Evolutionary conservation across 1,140 invertebrate genomes (phyloP).

Genomic region (Drosophila equinoxialis): DNA sequence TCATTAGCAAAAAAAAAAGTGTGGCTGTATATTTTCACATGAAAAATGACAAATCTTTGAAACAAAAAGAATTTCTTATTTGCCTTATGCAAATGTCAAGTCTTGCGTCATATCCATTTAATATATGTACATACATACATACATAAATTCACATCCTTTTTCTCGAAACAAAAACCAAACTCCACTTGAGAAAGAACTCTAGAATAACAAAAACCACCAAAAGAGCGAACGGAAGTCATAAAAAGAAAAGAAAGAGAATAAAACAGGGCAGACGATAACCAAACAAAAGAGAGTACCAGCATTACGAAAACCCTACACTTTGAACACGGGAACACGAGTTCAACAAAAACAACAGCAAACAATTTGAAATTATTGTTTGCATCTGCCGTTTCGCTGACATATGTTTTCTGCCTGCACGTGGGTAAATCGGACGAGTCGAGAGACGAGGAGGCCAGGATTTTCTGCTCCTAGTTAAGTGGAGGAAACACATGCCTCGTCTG

Average conservation of each 20-base stretch:
- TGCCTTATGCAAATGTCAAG: conserved; percentile 11
- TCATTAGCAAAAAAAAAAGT: too few relatives aligned
- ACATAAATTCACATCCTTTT: conserved; percentile 36
- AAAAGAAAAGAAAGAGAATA: conserved; percentile 35
- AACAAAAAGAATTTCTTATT: background rate
- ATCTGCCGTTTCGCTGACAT: conserved; percentile 49
- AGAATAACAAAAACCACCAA: conserved; percentile 33
- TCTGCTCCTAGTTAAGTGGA: conserved; percentile 31
- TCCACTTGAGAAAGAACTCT: conserved; percentile 37
- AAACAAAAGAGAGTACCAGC: conserved; percentile 45
- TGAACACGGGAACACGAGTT: conserved; percentile 25
- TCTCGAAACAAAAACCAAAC: conserved; percentile 30
- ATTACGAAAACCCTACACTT: conserved; percentile 20
- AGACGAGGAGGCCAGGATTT: background rate
- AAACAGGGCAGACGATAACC: conserved; percentile 35
- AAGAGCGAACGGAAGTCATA: conserved; percentile 47
- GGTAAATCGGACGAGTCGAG: conserved; percentile 34
- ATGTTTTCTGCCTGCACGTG: conserved; percentile 49
- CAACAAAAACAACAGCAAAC: conserved; percentile 26
- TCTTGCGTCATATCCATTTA: conserved; percentile 3
- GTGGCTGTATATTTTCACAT: background rate
- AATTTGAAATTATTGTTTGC: conserved; percentile 42
- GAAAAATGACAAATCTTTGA: background rate
- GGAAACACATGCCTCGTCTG: conserved; percentile 27
- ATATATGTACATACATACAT: background rate